Conservation (phyloP, 2,797 vertebrate genomes). For the Sebastes aleutianus region DNA sequence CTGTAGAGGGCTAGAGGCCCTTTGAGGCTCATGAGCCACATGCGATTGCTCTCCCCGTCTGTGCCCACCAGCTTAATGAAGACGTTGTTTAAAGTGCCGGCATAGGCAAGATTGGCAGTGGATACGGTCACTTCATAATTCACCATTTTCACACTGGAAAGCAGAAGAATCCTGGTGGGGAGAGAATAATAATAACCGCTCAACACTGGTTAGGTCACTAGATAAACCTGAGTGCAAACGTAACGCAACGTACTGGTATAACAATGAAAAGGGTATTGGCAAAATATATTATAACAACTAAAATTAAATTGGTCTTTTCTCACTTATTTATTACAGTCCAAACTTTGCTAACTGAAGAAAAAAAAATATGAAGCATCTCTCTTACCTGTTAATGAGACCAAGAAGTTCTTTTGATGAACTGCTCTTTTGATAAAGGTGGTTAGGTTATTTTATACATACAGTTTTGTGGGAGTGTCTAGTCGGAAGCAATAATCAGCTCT, state of each 20-base stretch:
- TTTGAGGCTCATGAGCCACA: background rate
- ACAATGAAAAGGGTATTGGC: background rate
- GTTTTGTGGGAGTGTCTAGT: slow-evolving; percentile 6
- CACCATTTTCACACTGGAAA: slow-evolving; percentile 41
- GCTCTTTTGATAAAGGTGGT: no score
- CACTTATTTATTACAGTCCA: background rate
- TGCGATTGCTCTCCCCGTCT: slow-evolving; percentile 38
- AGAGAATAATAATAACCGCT: background rate
- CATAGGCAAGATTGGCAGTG: background rate
- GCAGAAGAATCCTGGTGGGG: background rate
- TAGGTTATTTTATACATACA: background rate
- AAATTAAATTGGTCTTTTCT: background rate
- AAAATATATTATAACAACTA: background rate
- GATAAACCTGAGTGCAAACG: background rate
- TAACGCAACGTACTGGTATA: background rate
- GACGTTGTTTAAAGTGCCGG: slow-evolving; percentile 48
- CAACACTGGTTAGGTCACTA: background rate
- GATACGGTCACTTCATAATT: slow-evolving; percentile 41
- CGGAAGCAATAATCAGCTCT: background rate
- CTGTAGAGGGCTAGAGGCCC: rapidly evolving
- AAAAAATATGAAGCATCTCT: background rate
- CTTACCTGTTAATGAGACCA: slow-evolving; percentile 15
- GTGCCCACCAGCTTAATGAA: slow-evolving; percentile 61
- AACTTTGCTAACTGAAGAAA: background rate
- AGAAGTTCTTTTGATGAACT: background rate